Percentiles rank a stretch among this genome's conserved stretches.
Conservation (phyloP, 2,797 vertebrate species). For the Anguilla megastoma region DNA sequence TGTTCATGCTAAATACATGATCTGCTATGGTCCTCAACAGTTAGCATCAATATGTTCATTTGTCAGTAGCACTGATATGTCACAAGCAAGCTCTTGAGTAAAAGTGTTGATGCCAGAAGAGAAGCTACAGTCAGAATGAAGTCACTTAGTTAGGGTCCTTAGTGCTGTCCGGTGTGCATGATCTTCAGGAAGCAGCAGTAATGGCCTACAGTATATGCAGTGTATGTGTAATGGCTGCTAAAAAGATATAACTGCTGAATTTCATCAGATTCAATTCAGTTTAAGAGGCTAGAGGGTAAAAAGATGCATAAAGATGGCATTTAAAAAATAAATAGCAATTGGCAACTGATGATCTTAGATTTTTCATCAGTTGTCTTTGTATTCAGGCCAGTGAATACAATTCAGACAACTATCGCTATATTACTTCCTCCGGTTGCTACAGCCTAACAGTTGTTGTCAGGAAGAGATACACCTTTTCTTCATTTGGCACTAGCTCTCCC, state of each 20-base stretch:
- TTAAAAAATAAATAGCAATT: no score
- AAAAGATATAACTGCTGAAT: no score
- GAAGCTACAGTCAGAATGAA: not conserved
- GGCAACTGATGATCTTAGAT: not conserved
- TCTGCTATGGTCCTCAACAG: not conserved
- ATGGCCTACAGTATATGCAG: not conserved
- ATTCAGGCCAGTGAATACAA: not conserved
- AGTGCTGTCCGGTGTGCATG: not conserved
- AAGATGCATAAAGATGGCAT: no score
- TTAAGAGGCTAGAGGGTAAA: no score
- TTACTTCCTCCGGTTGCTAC: not conserved
- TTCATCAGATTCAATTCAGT: no score
- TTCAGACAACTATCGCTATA: not conserved
- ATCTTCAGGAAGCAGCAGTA: not conserved
- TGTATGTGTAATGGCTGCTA: no score
- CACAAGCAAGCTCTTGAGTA: not conserved
- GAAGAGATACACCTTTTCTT: no score
- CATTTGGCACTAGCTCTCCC: no score
- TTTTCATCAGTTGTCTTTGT: not conserved
- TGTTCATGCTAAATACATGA: not conserved
- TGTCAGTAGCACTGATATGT: not conserved
- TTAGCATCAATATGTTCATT: not conserved
- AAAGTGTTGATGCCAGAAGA: not conserved
- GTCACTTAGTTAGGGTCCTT: not conserved
- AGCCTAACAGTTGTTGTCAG: no score